Percentiles rank a stretch among this genome's conserved stretches.
phyloP scores from a whole-genome alignment of 1,140 invertebrate genomes.

The Teleopsis dalmanni region DNA sequence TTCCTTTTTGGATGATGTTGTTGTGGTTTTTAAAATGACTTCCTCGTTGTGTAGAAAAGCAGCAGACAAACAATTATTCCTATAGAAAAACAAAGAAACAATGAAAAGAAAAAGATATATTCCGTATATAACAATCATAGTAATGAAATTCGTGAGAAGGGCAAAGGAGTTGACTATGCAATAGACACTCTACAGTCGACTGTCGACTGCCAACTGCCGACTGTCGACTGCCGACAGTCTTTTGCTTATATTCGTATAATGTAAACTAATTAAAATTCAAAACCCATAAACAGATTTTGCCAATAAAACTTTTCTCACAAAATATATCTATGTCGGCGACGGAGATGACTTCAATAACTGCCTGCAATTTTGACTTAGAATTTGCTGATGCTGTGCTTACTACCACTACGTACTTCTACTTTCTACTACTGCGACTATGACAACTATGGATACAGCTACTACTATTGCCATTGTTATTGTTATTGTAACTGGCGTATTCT shows the following conservation, averaged over 20 bases:
- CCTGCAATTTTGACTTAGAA: too few relatives aligned
- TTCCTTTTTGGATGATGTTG: too few relatives aligned
- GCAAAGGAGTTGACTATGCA: neutral
- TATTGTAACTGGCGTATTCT: too few relatives aligned
- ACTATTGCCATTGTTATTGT: too few relatives aligned
- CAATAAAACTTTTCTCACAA: conserved; percentile 41
- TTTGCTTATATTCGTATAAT: conserved; percentile 26
- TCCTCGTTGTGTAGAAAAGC: too few relatives aligned
- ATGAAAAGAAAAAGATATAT: neutral
- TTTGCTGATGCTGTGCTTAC: too few relatives aligned
- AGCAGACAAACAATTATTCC: neutral
- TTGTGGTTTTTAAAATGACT: too few relatives aligned
- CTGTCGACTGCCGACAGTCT: neutral
- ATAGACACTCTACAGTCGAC: neutral
- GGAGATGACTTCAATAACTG: too few relatives aligned
- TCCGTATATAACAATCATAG: neutral
- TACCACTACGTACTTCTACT: too few relatives aligned
- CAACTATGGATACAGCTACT: too few relatives aligned
- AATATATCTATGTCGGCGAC: conserved; percentile 14
- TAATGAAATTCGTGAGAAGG: neutral
- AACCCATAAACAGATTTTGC: conserved; percentile 45
- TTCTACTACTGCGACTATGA: too few relatives aligned
- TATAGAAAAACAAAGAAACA: neutral
- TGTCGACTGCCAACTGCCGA: neutral
- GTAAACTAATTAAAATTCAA: conserved; percentile 46